A percentile compares a stretch with the other conserved stretches of the same genome.
Conservation (phyloP, 2,113 vertebrate genomes). For the Bothrops jararaca region DNA sequence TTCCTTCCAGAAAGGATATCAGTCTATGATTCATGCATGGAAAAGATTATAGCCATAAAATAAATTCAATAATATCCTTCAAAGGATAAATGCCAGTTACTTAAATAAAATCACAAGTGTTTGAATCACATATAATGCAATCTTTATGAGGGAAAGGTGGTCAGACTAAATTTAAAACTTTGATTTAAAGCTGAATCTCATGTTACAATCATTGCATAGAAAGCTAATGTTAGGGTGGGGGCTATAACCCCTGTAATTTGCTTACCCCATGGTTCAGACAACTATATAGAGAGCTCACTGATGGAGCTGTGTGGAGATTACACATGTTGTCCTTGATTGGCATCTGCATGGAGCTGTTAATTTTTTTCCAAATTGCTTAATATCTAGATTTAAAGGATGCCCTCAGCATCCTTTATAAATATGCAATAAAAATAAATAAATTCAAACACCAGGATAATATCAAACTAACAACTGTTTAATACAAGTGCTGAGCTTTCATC, state of each 20-base stretch:
- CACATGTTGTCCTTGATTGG: neutral
- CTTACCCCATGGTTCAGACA: neutral
- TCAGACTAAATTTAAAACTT: constrained; percentile 17
- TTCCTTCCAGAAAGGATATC: constrained; percentile 48
- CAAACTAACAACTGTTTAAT: too few species aligned
- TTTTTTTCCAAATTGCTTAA: neutral
- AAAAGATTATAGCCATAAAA: constrained; percentile 52
- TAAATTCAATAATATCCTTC: constrained; percentile 29
- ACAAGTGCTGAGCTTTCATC: too few species aligned
- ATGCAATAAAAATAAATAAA: too few species aligned
- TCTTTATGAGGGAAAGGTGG: constrained; percentile 28
- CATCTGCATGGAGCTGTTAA: neutral
- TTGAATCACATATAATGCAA: constrained; percentile 23
- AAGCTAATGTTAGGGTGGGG: neutral
- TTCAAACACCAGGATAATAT: too few species aligned
- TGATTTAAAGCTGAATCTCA: neutral
- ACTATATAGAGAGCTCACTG: neutral
- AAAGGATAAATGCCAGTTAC: constrained; percentile 19
- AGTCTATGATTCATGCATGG: constrained; percentile 44
- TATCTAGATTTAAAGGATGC: too few species aligned
- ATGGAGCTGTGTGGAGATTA: neutral
- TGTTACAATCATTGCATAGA: neutral
- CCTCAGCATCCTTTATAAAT: too few species aligned
- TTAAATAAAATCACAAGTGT: constrained; percentile 21
- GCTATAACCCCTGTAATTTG: neutral